A percentile compares a stretch with the other conserved stretches of the same genome.
phyloP scores from a whole-genome alignment of 35 echinoderm and acorn worm genomes.

The Amphiura filiformis region DNA sequence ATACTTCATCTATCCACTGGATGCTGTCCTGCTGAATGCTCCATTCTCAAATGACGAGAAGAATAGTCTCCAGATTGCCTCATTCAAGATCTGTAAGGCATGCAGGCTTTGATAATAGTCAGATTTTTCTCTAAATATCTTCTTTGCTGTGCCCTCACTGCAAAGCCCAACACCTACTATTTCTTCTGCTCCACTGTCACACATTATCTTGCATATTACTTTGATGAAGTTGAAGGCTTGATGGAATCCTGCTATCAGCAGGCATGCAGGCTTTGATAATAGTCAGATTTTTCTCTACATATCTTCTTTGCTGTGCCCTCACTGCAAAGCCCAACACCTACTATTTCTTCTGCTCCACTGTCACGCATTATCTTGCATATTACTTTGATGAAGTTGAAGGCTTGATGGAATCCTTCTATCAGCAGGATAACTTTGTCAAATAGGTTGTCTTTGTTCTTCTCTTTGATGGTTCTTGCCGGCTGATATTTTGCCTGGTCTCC shows the following conservation, averaged over 20 bases:
- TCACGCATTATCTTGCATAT: slow-evolving; percentile 19
- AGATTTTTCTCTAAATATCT: background rate
- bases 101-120: background rate
- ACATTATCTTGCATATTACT: slow-evolving; percentile 8
- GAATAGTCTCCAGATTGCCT: background rate
- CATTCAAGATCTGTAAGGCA: background rate
- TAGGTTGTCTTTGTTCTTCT: background rate
- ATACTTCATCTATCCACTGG: background rate
- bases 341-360: background rate
- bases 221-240: background rate
- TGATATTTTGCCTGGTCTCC: background rate
- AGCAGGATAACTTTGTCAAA: slow-evolving; percentile 12
- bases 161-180: background rate
- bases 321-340: background rate
- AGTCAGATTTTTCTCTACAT: background rate
- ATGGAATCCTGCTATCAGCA: background rate
- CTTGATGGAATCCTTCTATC: background rate
- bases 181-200: slow-evolving; percentile 7
- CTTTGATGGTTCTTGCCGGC: background rate
- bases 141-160: no score
- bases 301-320: background rate
- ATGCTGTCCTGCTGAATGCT: background rate
- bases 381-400: background rate
- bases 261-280: slow-evolving; percentile 1
- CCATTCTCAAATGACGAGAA: background rate